A percentile compares a stretch with the other conserved stretches of the same genome.
Conservation (phyloP, 1,140 invertebrate species). For the Nixonia krombeini region DNA sequence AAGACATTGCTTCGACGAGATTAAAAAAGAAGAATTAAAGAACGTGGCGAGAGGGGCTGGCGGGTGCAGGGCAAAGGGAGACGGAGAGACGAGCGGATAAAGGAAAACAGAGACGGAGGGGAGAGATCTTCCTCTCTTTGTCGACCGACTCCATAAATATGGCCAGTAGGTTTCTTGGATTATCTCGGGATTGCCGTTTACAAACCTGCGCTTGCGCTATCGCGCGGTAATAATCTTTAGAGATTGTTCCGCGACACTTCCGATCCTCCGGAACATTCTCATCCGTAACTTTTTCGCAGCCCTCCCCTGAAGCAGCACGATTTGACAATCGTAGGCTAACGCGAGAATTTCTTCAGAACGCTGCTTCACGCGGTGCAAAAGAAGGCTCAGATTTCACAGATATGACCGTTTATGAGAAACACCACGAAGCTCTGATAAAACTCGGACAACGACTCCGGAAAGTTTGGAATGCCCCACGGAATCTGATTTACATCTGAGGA, state of each 20-base stretch:
- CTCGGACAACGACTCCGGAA: too few species aligned
- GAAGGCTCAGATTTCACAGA: too few species aligned
- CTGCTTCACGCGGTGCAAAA: too few species aligned
- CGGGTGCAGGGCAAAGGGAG: slow-evolving; percentile 14
- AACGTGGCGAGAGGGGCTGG: slow-evolving; percentile 26
- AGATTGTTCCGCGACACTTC: slow-evolving; percentile 17
- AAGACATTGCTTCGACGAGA: slow-evolving; percentile 56
- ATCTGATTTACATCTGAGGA: too few species aligned
- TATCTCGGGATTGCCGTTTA: slow-evolving; percentile 51
- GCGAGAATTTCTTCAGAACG: too few species aligned
- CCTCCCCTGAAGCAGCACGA: too few species aligned
- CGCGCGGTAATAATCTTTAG: slow-evolving; percentile 40
- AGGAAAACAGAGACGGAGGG: slow-evolving; percentile 12
- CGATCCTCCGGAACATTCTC: not conserved
- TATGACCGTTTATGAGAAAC: too few species aligned
- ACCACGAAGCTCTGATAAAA: too few species aligned
- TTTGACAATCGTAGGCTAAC: too few species aligned
- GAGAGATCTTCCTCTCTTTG: slow-evolving; percentile 15
- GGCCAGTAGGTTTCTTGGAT: slow-evolving; percentile 44
- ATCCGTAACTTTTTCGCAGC: not conserved
- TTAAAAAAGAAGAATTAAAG: slow-evolving; percentile 46
- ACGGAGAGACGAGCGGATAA: slow-evolving; percentile 17
- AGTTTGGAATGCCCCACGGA: too few species aligned
- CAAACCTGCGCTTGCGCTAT: slow-evolving; percentile 45
- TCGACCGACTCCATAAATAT: slow-evolving; percentile 51